Evolutionary conservation across 2,888 invertebrate genomes (phyloP).

Genomic region (Blastobasis adustella): DNA sequence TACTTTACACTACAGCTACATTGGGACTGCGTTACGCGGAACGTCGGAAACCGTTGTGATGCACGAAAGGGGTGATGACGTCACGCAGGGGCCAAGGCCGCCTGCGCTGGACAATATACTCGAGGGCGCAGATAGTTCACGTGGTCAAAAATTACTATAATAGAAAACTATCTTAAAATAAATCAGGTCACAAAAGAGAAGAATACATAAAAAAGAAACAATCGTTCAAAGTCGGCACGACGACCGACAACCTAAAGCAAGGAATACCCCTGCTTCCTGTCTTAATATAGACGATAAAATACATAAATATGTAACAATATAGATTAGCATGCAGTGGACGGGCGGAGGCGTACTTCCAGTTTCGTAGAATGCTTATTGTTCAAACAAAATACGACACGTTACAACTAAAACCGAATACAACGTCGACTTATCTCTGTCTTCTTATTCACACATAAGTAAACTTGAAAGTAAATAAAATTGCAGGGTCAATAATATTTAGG

Average conservation of each 20-base stretch:
- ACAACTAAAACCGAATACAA: too few species aligned
- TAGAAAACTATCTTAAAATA: conserved; percentile 67
- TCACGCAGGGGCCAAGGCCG: too few species aligned
- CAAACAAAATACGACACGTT: too few species aligned
- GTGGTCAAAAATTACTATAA: conserved; percentile 36
- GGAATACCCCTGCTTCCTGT: conserved; percentile 34
- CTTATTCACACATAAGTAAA: too few species aligned
- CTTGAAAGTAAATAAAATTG: too few species aligned
- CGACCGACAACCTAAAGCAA: too few species aligned
- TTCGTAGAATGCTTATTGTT: too few species aligned
- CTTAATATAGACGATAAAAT: conserved; percentile 36
- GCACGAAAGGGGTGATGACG: too few species aligned
- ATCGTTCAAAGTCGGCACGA: not conserved
- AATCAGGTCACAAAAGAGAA: conserved; percentile 74
- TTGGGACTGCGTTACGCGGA: not conserved
- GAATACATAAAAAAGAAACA: conserved; percentile 41
- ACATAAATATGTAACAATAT: conserved; percentile 26
- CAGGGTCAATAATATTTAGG: too few species aligned
- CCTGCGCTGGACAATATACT: conserved; percentile 8
- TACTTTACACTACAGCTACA: conserved; percentile 32
- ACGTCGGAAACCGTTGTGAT: too few species aligned
- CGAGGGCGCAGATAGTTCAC: conserved; percentile 36
- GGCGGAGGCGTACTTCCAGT: too few species aligned
- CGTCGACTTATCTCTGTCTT: too few species aligned
- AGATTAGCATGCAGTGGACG: conserved; percentile 7